Conservation (phyloP, 2,888 invertebrate species). For the Cantharis rustica region DNA sequence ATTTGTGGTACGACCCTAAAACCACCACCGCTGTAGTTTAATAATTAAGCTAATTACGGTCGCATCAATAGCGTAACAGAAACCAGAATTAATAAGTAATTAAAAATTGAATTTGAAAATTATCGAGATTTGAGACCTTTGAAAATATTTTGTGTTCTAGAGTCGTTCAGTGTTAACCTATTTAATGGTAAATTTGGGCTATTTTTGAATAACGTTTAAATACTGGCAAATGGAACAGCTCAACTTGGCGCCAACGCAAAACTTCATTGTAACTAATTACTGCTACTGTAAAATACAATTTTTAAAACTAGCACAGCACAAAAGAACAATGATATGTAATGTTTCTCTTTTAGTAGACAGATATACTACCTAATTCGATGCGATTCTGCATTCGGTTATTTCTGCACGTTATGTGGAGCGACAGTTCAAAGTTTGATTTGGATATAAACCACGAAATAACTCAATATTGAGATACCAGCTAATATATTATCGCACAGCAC, state of each 20-base stretch:
- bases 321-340: not conserved
- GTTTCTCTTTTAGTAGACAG: not conserved
- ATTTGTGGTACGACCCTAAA: not conserved
- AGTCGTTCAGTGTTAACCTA: not conserved
- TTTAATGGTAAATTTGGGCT: not conserved
- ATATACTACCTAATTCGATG: not conserved
- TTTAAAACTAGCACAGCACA: not conserved
- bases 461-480: not conserved
- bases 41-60: not conserved
- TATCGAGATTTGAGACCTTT: not conserved
- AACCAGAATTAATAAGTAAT: not conserved
- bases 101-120: not conserved
- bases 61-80: not conserved
- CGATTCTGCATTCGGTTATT: not conserved
- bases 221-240: constrained; percentile 1
- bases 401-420: not conserved
- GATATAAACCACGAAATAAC: not conserved
- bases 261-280: not conserved
- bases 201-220: constrained; percentile 1
- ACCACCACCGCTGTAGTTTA: not conserved
- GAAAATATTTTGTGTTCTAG: not conserved
- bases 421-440: not conserved
- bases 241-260: not conserved
- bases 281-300: not conserved
- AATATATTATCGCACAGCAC: not conserved